Conservation (phyloP, 2,888 invertebrate genomes). For the Andrena minutula region DNA sequence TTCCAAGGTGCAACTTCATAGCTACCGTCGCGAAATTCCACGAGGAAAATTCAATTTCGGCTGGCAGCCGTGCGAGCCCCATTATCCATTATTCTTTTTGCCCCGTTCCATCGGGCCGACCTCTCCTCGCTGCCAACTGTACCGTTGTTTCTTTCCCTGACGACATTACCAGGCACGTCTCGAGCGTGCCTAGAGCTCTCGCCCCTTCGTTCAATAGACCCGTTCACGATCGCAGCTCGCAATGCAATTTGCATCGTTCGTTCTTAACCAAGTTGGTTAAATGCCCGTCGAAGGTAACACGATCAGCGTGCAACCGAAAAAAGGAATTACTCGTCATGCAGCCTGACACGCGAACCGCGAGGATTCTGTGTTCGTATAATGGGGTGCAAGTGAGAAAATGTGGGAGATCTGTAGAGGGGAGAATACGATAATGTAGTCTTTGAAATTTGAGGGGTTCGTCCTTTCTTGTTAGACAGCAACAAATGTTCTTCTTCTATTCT, state of each 20-base stretch:
- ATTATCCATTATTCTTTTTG: conserved; percentile 37
- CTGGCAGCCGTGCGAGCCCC: conserved; percentile 24
- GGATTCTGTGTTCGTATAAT: not conserved
- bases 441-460: no score
- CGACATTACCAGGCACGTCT: not conserved
- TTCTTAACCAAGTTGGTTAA: conserved; percentile 13
- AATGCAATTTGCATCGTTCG: conserved; percentile 13
- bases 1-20: conserved; percentile 34
- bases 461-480: no score
- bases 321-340: conserved; percentile 7
- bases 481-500: no score
- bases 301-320: conserved; percentile 3
- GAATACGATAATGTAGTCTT: no score
- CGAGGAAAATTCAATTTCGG: conserved; percentile 43
- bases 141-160: not conserved
- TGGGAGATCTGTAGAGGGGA: no score
- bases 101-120: not conserved
- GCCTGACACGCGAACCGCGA: not conserved
- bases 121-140: conserved; percentile 10
- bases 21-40: conserved; percentile 31
- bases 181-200: not conserved
- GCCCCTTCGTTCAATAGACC: not conserved
- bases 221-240: not conserved
- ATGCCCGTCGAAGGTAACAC: not conserved
- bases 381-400: no score